These are phyloP conservation scores for Drosophila neocordata DNA, from an alignment of 1,140 invertebrate genomes.

Conservation along the genomic window DNA sequence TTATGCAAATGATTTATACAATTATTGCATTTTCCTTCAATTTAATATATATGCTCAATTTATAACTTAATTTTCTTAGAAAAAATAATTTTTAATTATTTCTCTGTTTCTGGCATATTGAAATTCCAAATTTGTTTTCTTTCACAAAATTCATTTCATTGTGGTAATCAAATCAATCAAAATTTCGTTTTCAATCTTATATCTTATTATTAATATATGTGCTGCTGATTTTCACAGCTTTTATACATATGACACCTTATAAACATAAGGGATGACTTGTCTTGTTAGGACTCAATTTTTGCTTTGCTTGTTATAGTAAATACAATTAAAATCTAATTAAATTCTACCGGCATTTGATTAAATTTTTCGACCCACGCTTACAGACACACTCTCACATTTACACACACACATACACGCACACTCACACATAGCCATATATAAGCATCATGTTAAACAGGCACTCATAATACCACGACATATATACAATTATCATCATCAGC, in stretches of 20 bases:
- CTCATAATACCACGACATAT: conserved; percentile 58
- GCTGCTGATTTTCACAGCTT: not conserved
- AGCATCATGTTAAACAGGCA: conserved; percentile 75
- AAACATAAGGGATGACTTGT: not conserved
- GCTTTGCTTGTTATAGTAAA: conserved; percentile 48
- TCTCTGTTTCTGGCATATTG: not conserved
- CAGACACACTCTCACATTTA: conserved; percentile 10
- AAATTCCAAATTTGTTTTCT: not conserved
- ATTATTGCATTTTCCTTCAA: too few relatives aligned
- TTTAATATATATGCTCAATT: too few relatives aligned
- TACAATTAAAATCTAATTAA: conserved; percentile 80
- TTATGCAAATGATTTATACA: too few relatives aligned
- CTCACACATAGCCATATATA: conserved; percentile 29
- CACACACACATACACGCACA: conserved; percentile 21
- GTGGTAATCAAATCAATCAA: conserved; percentile 7
- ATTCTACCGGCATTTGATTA: conserved; percentile 76
- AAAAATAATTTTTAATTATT: not conserved
- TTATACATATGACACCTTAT: conserved; percentile 1
- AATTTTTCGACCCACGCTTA: conserved; percentile 49
- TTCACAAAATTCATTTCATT: not conserved
- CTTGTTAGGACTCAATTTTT: conserved; percentile 7
- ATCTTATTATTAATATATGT: not conserved
- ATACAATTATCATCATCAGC: conserved; percentile 63
- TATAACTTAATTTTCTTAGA: too few relatives aligned
- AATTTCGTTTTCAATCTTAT: conserved; percentile 10